Evolutionary conservation across 1,140 invertebrate genomes (phyloP).

Genomic region (Polypedilum vanderplanki): DNA sequence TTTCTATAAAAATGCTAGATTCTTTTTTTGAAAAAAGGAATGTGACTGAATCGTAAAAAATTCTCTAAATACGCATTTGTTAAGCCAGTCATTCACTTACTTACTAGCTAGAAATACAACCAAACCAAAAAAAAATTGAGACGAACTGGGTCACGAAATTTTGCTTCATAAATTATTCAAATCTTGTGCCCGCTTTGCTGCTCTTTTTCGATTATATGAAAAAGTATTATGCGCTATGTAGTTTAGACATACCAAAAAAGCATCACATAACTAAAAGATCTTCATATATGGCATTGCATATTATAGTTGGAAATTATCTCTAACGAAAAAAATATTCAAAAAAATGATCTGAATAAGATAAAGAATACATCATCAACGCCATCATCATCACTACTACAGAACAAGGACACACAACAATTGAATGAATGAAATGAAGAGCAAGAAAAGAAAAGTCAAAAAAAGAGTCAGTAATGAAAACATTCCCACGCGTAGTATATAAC

Average conservation of each 20-base stretch:
- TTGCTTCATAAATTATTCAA: conserved; percentile 19
- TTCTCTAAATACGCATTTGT: not conserved
- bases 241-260: not conserved
- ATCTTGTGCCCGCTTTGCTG: conserved; percentile 3
- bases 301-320: not conserved
- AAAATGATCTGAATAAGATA: not conserved
- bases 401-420: not conserved
- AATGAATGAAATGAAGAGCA: not conserved
- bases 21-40: not conserved
- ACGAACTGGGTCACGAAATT: conserved; percentile 16
- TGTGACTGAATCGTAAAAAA: not conserved
- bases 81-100: not conserved
- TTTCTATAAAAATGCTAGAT: not conserved
- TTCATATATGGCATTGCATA: not conserved
- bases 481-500: conserved; percentile 22
- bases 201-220: conserved; percentile 18
- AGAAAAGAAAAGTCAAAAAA: not conserved
- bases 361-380: not conserved
- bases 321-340: not conserved
- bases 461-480: conserved; percentile 9
- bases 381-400: not conserved
- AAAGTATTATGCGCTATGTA: conserved; percentile 1
- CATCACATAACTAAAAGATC: not conserved
- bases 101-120: too few relatives aligned
- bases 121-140: too few relatives aligned